These are phyloP conservation scores for Cyprinus carpio DNA, from an alignment of 2,113 vertebrate species.

Conservation along the genomic window DNA sequence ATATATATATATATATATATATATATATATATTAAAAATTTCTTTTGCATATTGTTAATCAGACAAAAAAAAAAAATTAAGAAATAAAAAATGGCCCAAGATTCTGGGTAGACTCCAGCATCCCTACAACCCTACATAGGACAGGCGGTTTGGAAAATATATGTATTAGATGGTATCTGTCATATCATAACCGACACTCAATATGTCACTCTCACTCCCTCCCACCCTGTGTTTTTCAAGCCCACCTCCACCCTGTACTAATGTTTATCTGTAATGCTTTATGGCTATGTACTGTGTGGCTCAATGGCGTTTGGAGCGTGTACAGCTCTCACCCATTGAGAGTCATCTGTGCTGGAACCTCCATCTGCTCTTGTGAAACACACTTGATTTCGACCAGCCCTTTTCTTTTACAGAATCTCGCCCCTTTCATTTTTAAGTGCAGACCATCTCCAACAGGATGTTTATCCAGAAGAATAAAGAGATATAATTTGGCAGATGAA, in stretches of 20 bases:
- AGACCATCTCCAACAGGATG: constrained; percentile 24
- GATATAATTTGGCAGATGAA: constrained; percentile 57
- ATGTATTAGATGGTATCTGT: no score
- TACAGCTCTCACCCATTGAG: constrained; percentile 31
- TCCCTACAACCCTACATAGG: no score
- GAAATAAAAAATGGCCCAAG: no score
- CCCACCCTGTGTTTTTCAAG: not conserved
- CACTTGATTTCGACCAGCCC: constrained; percentile 19
- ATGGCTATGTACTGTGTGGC: not conserved
- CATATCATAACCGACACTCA: not conserved
- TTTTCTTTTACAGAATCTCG: not conserved
- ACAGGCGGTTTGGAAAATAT: no score
- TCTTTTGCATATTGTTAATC: no score
- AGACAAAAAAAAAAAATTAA: no score
- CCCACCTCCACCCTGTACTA: constrained; percentile 12
- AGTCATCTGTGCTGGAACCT: constrained; percentile 42
- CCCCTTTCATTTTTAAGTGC: constrained; percentile 35
- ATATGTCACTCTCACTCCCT: constrained; percentile 7
- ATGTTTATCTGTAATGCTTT: not conserved
- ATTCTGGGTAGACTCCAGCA: no score
- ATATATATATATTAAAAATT: no score
- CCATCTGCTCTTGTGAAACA: constrained; percentile 32
- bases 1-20: no score
- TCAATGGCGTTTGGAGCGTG: constrained; percentile 10
- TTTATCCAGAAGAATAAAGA: constrained; percentile 33